A percentile compares a stretch with the other conserved stretches of the same genome.
phyloP scores from a whole-genome alignment of 2,113 vertebrate genomes.

The Equus przewalskii region DNA sequence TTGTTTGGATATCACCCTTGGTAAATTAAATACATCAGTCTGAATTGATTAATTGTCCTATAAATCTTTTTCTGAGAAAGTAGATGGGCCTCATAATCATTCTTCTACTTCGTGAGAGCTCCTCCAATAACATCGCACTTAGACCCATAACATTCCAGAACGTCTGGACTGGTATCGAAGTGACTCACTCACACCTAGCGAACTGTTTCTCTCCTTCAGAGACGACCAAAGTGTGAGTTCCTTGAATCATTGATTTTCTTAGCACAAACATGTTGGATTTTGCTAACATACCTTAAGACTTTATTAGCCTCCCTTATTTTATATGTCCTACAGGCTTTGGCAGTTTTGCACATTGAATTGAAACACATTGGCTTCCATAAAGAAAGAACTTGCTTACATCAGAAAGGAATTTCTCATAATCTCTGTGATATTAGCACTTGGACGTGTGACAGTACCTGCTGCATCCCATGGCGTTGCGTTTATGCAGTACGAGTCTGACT shows the following conservation, averaged over 20 bases:
- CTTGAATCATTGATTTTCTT: slow-evolving; percentile 85
- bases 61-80: slow-evolving; percentile 77
- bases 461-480: slow-evolving; percentile 2
- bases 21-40: slow-evolving; percentile 81
- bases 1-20: slow-evolving; percentile 76
- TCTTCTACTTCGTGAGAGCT: slow-evolving; percentile 54
- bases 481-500: neutral
- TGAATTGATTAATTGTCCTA: slow-evolving; percentile 82
- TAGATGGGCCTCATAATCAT: slow-evolving; percentile 58
- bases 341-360: slow-evolving; percentile 83
- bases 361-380: slow-evolving; percentile 73
- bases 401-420: slow-evolving; percentile 84
- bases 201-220: slow-evolving; percentile 85
- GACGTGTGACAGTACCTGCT: slow-evolving; percentile 61
- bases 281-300: slow-evolving; percentile 85
- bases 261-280: slow-evolving; percentile 85
- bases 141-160: slow-evolving; percentile 79
- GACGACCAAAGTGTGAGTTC: slow-evolving; percentile 84
- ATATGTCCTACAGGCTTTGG: slow-evolving; percentile 82
- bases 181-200: slow-evolving; percentile 88
- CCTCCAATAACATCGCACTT: slow-evolving; percentile 69
- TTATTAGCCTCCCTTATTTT: slow-evolving; percentile 85
- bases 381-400: slow-evolving; percentile 67
- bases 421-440: slow-evolving; percentile 71
- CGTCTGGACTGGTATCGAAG: slow-evolving; percentile 80